These are phyloP conservation scores for Strongylocentrotus purpuratus DNA, from an alignment of 35 echinoderm and acorn worm genomes.

Conservation along the genomic window DNA sequence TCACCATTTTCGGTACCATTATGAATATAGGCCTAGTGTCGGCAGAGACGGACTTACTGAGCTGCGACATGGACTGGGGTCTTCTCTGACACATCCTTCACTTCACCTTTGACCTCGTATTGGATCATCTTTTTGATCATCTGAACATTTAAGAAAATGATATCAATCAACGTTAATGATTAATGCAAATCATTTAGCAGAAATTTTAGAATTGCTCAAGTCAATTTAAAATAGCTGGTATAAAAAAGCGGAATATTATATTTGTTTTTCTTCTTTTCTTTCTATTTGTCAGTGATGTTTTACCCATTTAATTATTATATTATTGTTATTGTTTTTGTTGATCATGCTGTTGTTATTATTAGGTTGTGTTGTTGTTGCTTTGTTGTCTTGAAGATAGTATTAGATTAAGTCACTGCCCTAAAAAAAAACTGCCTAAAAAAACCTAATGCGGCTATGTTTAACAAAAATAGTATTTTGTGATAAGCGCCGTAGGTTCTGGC, in stretches of 20 bases:
- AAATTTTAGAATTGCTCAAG: not conserved
- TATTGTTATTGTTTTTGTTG: no score
- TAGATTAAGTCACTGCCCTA: not conserved
- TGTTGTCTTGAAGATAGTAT: not conserved
- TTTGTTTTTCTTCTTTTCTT: no score
- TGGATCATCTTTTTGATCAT: conserved; percentile 48
- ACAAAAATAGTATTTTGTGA: not conserved
- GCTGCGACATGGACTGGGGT: conserved; percentile 67
- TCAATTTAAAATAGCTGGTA: no score
- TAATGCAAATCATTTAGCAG: not conserved
- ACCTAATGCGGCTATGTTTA: no score
- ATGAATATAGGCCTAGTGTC: no score
- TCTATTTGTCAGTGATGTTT: no score
- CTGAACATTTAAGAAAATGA: conserved; percentile 46
- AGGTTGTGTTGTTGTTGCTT: no score
- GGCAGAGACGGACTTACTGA: conserved; percentile 70
- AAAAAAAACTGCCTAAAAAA: not conserved
- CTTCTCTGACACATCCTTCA: conserved; percentile 58
- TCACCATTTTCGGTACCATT: not conserved
- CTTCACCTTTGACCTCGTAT: conserved; percentile 37
- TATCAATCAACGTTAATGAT: no score
- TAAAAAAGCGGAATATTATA: no score
- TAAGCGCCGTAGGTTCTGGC: not conserved
- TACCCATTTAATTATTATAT: no score
- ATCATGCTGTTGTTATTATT: no score